Percentiles rank a stretch among this genome's conserved stretches.
Evolutionary conservation across 2,797 vertebrate genomes (phyloP).

Genomic region (Sebastolobus altivelis): DNA sequence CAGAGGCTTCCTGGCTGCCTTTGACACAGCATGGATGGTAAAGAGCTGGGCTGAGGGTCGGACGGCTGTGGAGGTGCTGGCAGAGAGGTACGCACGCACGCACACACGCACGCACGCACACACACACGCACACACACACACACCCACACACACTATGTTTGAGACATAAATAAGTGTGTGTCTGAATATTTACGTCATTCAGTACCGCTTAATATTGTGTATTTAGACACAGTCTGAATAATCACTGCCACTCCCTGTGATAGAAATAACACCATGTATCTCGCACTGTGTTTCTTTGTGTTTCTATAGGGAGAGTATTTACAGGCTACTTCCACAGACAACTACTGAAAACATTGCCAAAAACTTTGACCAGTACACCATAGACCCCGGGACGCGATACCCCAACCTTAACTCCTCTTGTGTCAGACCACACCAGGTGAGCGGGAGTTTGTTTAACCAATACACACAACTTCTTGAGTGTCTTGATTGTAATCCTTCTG

Average conservation of each 20-base stretch:
- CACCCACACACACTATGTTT: neutral
- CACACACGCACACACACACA: neutral
- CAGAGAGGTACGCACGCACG: constrained; percentile 88
- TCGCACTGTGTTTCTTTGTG: neutral
- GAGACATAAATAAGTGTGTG: neutral
- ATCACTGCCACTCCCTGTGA: neutral
- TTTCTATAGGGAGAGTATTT: constrained; percentile 92
- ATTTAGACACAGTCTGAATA: neutral
- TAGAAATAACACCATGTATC: neutral
- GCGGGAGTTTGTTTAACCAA: constrained; percentile 2
- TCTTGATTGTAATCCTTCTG: neutral
- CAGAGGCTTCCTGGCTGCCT: constrained; percentile 95
- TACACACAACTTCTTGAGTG: no score
- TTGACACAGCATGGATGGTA: constrained; percentile 98
- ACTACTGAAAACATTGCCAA: constrained; percentile 97
- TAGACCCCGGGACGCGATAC: constrained; percentile 95
- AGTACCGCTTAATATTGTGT: neutral
- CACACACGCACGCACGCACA: neutral
- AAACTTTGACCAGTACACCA: constrained; percentile 97
- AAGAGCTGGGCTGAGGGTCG: constrained; percentile 93
- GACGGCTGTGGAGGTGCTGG: constrained; percentile 90
- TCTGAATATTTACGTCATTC: neutral
- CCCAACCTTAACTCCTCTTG: constrained; percentile 95
- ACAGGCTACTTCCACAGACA: constrained; percentile 95
- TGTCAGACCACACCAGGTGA: constrained; percentile 93